phyloP scores from a whole-genome alignment of 2,113 vertebrate species.

The Toxotes jaculatrix region DNA sequence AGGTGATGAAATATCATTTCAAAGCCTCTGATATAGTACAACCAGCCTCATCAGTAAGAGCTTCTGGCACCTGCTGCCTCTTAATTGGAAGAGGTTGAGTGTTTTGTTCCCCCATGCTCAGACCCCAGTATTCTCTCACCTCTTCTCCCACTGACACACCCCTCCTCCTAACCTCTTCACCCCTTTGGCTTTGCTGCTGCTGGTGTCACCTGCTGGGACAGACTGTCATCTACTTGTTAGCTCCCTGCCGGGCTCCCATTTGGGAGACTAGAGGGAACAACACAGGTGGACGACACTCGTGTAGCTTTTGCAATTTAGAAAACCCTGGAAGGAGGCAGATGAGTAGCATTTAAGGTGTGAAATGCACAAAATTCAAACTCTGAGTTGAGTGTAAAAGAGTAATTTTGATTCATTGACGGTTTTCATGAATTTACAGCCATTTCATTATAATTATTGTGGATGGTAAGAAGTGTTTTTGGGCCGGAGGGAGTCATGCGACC shows the following conservation, averaged over 20 bases:
- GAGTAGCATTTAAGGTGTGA: conserved; percentile 25
- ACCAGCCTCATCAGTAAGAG: not conserved
- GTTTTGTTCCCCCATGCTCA: not conserved
- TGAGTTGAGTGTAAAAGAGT: too few species aligned
- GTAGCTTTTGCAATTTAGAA: conserved; percentile 21
- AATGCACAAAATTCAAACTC: not conserved
- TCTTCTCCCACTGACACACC: conserved; percentile 28
- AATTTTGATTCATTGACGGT: too few species aligned
- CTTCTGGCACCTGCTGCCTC: conserved; percentile 28
- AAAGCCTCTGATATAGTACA: not conserved
- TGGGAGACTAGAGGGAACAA: conserved; percentile 20
- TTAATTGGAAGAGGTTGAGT: conserved; percentile 36
- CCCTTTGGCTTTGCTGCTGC: conserved; percentile 29
- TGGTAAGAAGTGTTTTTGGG: too few species aligned
- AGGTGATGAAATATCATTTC: conserved; percentile 8
- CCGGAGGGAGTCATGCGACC: too few species aligned
- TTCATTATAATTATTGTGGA: too few species aligned
- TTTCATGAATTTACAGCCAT: too few species aligned
- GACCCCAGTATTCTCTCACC: conserved; percentile 24
- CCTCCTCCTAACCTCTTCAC: conserved; percentile 38
- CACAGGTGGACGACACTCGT: not conserved
- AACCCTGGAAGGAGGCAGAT: not conserved
- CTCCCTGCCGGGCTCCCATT: conserved; percentile 44
- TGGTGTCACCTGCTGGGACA: conserved; percentile 55
- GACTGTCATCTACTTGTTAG: conserved; percentile 59